Evolutionary conservation across 2,113 vertebrate species (phyloP).

Genomic region (Setophaga petechia): DNA sequence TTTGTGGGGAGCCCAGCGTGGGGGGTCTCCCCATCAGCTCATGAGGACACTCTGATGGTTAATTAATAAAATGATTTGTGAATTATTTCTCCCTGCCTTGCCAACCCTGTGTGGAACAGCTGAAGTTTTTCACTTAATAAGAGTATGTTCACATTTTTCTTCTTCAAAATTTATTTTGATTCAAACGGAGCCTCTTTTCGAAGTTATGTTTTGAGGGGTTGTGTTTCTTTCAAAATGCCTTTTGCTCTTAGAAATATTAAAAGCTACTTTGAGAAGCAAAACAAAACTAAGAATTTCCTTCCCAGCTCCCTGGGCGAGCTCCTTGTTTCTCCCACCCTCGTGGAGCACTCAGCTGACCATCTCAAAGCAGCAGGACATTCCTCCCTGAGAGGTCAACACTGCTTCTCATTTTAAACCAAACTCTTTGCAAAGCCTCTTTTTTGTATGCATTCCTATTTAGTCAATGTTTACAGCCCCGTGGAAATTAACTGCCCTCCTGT

Average conservation of each 20-base stretch:
- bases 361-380: not conserved
- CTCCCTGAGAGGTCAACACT: not conserved
- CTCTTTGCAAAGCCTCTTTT: not conserved
- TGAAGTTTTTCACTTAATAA: not conserved
- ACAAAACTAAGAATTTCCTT: not conserved
- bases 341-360: not conserved
- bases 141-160: not conserved
- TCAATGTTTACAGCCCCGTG: not conserved
- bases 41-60: not conserved
- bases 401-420: not conserved
- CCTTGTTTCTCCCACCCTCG: not conserved
- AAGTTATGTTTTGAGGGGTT: not conserved
- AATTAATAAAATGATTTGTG: not conserved
- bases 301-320: not conserved
- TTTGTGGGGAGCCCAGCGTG: not conserved
- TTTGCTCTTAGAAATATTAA: not conserved
- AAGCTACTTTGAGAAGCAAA: constrained; percentile 16
- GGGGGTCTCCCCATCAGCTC: not conserved
- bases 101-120: not conserved
- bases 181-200: not conserved
- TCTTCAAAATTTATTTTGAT: not conserved
- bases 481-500: not conserved
- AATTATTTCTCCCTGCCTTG: not conserved
- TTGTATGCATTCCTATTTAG: not conserved
- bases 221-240: not conserved